Base-by-base conservation (phyloP, 2,797 vertebrate genomes). In the Salmo trutta region DNA sequence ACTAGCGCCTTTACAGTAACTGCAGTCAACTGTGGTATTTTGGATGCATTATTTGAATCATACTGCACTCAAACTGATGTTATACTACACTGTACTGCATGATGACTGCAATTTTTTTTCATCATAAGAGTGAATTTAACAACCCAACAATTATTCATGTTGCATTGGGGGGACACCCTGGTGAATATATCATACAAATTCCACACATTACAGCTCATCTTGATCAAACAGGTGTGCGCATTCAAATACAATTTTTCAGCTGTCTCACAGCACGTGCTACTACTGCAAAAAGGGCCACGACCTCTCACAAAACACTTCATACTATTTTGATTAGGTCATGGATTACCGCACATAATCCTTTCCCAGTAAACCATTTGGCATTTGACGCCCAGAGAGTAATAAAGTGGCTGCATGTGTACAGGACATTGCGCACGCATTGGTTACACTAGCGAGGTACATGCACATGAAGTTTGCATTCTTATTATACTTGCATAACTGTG, bases 401-500 rank as follows among this genome's bases (percentile, higher is more conserved):
- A 24, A 8, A 64, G 24, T 64, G 21, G 17, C 21, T 24, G 21
- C 59, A 64, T 24, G 24, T 19, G 21, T 64, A 27, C 59, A 24
- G 59, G 59, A 27, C 59, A 21, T 16, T n/a, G 54, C 21, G 59
- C 59, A 27, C 59, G 59, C 10, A 14, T 19, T 4, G 59, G 29
- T 31, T 2, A 67, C 27, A 27, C 15, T 4, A 21, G 19, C 14
- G 10, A 31, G 27, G 5, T 17, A 67, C 65, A 33, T 67, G 15
- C 8, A n/a, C 10, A 29, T n/a, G 15, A 19, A n/a, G 29, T 59
- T 62, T 54, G 90, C 88, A 90, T 92, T 91, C 88, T 90, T 89
- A 90, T 84, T 71, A 53, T 72, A 88, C 90, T 92, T 92, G 90
- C 87, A 71, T 88, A 81, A 85, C 87, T 74, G 81, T 76, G 53